Base-by-base conservation (phyloP, 2,888 invertebrate genomes). In the Plebejus argus region DNA sequence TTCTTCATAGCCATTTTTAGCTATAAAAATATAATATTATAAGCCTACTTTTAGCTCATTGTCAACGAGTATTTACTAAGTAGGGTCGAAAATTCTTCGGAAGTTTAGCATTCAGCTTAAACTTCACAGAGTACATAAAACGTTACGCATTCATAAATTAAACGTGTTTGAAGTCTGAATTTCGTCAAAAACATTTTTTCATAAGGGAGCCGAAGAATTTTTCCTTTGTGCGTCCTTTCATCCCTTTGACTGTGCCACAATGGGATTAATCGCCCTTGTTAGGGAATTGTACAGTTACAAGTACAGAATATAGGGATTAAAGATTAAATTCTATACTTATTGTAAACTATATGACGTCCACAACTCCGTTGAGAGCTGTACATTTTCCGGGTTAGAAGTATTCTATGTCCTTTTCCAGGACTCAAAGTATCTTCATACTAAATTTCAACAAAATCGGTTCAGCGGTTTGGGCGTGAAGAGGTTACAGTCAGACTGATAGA, bases 211-310 rank as follows among this genome's bases (percentile, higher is more conserved):
- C 8, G 20, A 58, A 58, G 58, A 58, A 20, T 58, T 58, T 58
- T 58, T 66, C 61, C 61, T 61, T 61, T 61, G 61, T 61, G 20
- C 23, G 12, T 23, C 23, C 61, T 12, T 66, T 66, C 12, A 66
- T 66, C 61, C 61, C 23, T 66, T 66, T 66, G 61, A 66, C 61
- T 66, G 12, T 12, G 23, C 23, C 12, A 66, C 61, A 66, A 66
- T 23, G 61, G 61, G 28, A 28, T 28, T 66, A 58, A 66, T 61
- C 28, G 61, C 12, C 12, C 61, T 61, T 66, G 61, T 66, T 23
- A 58, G 1, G 23, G 61, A 12, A 66, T 23, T 66, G 61, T 66
- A 12, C 28, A 23, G 61, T 58, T 10, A 58, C 58, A 58, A 58
- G 58, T 58, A 58, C 58, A 8, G 58, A 58, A n/a, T 58, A 58